Conservation (phyloP, 2,797 vertebrate species). For the Sylvia borin region DNA sequence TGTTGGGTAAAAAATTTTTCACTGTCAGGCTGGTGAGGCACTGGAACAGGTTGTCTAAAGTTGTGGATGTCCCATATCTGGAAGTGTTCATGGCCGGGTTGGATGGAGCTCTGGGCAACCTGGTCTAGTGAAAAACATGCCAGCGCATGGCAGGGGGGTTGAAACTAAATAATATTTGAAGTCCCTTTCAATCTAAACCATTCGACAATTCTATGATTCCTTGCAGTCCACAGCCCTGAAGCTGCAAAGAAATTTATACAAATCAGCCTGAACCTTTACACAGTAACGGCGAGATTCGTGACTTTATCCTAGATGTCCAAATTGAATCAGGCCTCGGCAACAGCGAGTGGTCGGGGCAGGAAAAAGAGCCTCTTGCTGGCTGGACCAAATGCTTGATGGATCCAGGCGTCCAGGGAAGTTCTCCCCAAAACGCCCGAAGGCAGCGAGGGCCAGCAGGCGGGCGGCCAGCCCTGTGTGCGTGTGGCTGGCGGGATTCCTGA, state of each 20-base stretch:
- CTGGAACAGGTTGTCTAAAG: not conserved
- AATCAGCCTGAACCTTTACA: not conserved
- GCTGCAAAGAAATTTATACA: not conserved
- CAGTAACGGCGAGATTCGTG: rapidly evolving
- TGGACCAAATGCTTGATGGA: too few relatives aligned
- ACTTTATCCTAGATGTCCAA: not conserved
- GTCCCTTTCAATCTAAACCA: not conserved
- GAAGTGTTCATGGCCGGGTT: not conserved
- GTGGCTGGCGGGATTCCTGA: not conserved
- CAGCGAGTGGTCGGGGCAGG: not conserved
- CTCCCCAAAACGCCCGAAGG: rapidly evolving
- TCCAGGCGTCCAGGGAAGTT: not conserved
- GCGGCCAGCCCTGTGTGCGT: rapidly evolving
- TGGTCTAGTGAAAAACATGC: not conserved
- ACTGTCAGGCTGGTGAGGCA: not conserved
- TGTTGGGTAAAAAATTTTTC: not conserved
- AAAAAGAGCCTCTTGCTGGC: not conserved
- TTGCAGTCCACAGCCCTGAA: not conserved
- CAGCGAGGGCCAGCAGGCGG: not conserved
- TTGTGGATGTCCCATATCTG: not conserved
- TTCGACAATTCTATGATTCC: too few relatives aligned
- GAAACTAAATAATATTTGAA: not conserved
- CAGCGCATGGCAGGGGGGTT: not conserved
- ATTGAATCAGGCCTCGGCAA: not conserved
- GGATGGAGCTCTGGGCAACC: not conserved